A percentile compares a stretch with the other conserved stretches of the same genome.
Evolutionary conservation across 2,797 vertebrate genomes (phyloP).

Genomic region (Xyrichtys novacula): DNA sequence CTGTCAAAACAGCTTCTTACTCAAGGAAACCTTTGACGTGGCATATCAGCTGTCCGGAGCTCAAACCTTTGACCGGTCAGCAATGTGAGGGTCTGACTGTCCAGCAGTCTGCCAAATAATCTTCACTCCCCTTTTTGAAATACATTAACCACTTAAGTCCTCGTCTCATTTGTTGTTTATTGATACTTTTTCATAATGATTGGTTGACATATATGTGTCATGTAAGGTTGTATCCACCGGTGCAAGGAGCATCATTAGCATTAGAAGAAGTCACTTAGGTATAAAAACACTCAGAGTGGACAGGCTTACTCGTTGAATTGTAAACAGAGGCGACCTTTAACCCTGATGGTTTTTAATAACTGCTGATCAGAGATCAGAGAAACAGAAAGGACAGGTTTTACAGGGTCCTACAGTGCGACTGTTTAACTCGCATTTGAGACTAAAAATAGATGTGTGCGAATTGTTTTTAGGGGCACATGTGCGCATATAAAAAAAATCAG

Average conservation of each 20-base stretch:
- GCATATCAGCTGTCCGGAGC: constrained; percentile 39
- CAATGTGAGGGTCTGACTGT: constrained; percentile 18
- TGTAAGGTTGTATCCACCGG: not conserved
- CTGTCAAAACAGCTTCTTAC: not conserved
- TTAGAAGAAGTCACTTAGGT: not conserved
- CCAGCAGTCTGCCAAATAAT: constrained; percentile 1
- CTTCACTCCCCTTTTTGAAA: not conserved
- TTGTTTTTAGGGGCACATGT: too few species aligned
- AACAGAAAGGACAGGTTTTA: too few species aligned
- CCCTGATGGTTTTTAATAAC: not conserved
- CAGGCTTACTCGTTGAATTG: not conserved
- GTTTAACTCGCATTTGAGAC: too few species aligned
- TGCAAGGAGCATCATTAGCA: not conserved
- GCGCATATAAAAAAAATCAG: too few species aligned
- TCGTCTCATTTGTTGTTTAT: too few species aligned
- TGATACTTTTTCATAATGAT: too few species aligned
- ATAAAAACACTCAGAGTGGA: not conserved
- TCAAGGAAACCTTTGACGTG: constrained; percentile 27
- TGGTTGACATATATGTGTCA: not conserved
- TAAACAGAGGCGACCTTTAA: not conserved
- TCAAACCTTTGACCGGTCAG: constrained; percentile 43
- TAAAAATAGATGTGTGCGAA: too few species aligned
- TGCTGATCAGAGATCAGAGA: not conserved
- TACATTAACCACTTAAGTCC: not conserved
- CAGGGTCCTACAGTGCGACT: too few species aligned